Evolutionary conservation across 2,797 vertebrate genomes (phyloP), one percentile per base, ranked within the genome.

Genomic region (Pangasius djambal): DNA sequence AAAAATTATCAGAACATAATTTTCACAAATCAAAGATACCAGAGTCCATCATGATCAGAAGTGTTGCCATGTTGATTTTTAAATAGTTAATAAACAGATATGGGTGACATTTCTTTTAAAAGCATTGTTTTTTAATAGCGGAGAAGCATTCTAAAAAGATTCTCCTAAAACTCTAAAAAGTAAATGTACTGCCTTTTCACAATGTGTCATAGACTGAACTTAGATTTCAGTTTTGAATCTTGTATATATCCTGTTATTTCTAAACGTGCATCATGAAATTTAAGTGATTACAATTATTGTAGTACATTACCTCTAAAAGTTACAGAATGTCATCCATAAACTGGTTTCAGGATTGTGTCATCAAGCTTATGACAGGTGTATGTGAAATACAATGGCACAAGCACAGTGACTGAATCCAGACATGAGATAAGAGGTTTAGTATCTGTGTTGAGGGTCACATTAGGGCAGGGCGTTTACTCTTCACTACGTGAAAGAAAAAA

Each of bases 391-490:
- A 67, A 67, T 40, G 12, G 25, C 15, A 22, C 8, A 28, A 67
- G 59, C 28, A 48, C 15, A 37, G 25, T 83, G 81, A n/a, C 72
- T 59, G 20, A 88, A 74, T n/a, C 70, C 84, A 89, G 77, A 74
- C 6, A 8, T 52, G 48, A 31, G 13, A n/a, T 82, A 63, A 86
- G 28, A 61, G 6, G 28, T 25, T 52, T 28, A 55, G 28, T 69
- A 85, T 86, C 34, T 69, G 69, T 59, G 81, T 28, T 31, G n/a
- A 70, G 55, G 25, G 10, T 63, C 77, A 86, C 22, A 40, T 37
- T 52, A 52, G 44, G 88, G 79, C 5, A 86, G 48, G 57, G 65
- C n/a, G 0, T 12, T 86, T 63, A 82, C 52, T 83, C 67, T 83
- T 83, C 40, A 61, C 20, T 65, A 74, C 31, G 67, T 63, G 65